A percentile compares a stretch with the other conserved stretches of the same genome.
Evolutionary conservation across 2,113 vertebrate species (phyloP).

Genomic region (Tachycineta bicolor): DNA sequence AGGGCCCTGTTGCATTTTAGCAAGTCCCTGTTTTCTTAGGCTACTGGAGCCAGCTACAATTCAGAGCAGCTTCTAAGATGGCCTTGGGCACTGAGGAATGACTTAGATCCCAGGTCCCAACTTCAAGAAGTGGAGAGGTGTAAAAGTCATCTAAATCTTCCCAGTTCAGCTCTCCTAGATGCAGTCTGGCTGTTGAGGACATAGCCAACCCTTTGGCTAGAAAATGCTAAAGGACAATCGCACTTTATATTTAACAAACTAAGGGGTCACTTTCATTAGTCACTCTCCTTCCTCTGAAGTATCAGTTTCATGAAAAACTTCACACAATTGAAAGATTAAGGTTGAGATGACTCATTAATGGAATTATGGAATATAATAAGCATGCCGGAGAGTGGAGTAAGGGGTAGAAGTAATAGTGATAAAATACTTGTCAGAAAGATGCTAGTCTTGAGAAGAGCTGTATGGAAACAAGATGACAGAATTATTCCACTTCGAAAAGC

Average conservation of each 20-base stretch:
- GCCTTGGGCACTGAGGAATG: neutral
- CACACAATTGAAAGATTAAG: neutral
- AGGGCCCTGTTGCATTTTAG: neutral
- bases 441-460: neutral
- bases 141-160: neutral
- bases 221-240: neutral
- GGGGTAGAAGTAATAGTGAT: neutral
- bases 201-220: neutral
- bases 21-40: neutral
- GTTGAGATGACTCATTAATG: slow-evolving; percentile 13
- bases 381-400: neutral
- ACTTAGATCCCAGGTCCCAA: neutral
- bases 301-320: neutral
- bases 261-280: neutral
- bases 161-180: neutral
- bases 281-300: neutral
- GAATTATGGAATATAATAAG: slow-evolving; percentile 18
- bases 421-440: slow-evolving; percentile 37
- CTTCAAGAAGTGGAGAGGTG: neutral
- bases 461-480: slow-evolving; percentile 43
- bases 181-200: neutral
- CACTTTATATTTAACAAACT: neutral
- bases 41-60: neutral
- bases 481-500: slow-evolving; percentile 12
- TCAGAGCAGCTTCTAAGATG: neutral